Conservation (phyloP, 2,797 vertebrate genomes). For the Alectoris magna region DNA sequence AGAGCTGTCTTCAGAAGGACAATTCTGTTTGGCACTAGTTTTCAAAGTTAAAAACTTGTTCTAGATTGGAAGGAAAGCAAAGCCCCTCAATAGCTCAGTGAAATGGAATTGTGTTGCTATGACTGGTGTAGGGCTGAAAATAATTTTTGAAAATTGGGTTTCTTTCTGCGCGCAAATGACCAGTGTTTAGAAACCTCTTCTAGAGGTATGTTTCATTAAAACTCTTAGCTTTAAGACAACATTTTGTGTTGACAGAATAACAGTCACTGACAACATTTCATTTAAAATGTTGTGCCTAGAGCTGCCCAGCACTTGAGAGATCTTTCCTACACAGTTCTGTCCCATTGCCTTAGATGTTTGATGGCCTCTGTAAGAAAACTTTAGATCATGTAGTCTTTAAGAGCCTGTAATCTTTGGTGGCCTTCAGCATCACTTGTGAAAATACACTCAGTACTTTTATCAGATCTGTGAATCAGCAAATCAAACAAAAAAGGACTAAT, state of each 20-base stretch:
- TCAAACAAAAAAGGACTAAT: background rate
- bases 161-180: background rate
- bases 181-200: background rate
- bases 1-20: background rate
- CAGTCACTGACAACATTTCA: background rate
- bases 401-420: background rate
- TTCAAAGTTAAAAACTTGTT: background rate
- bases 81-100: background rate
- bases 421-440: background rate
- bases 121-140: background rate
- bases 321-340: background rate
- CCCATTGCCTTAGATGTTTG: background rate
- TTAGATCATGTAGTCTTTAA: background rate
- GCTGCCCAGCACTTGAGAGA: background rate
- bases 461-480: background rate
- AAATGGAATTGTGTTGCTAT: background rate
- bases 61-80: background rate
- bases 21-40: background rate
- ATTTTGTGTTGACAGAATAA: background rate
- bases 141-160: background rate
- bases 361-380: background rate
- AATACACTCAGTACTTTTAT: background rate
- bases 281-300: background rate
- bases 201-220: background rate
- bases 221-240: background rate